Conservation (phyloP, 2,888 invertebrate species). For the Myopa tessellatipennis region DNA sequence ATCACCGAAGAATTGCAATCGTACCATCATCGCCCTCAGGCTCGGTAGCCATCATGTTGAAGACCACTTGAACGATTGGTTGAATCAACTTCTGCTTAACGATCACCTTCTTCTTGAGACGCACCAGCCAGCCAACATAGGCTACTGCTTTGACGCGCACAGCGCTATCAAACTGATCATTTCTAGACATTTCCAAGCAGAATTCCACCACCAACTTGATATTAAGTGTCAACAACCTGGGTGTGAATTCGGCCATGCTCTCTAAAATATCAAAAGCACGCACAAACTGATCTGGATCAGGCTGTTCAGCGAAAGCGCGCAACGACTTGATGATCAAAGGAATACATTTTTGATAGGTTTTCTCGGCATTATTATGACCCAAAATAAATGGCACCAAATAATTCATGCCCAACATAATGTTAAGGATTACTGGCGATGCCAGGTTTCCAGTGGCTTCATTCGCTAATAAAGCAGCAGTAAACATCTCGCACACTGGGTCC, state of each 20-base stretch:
- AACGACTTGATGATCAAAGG: conserved; percentile 75
- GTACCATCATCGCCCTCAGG: conserved; percentile 74
- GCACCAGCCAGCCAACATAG: conserved; percentile 75
- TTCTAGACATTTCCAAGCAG: conserved; percentile 74
- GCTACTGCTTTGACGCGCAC: conserved; percentile 77
- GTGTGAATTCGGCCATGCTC: conserved; percentile 63
- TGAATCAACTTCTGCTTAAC: conserved; percentile 78
- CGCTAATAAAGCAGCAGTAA: conserved; percentile 62
- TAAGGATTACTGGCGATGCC: conserved; percentile 64
- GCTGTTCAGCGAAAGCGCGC: conserved; percentile 70
- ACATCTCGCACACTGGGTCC: conserved; percentile 71
- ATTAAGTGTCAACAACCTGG: conserved; percentile 70
- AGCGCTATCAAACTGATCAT: conserved; percentile 71
- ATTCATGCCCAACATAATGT: conserved; percentile 72
- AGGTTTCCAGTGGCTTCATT: conserved; percentile 63
- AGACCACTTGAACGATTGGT: conserved; percentile 76
- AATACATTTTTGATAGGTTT: conserved; percentile 73
- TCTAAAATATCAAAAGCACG: conserved; percentile 66
- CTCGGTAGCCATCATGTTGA: conserved; percentile 76
- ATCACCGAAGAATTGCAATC: conserved; percentile 50
- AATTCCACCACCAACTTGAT: conserved; percentile 75
- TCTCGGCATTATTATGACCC: conserved; percentile 70
- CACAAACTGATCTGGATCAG: conserved; percentile 70
- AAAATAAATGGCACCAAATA: conserved; percentile 75
- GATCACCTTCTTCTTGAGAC: conserved; percentile 77